phyloP scores from a whole-genome alignment of 1,140 invertebrate genomes.

The Drosophila leontia region DNA sequence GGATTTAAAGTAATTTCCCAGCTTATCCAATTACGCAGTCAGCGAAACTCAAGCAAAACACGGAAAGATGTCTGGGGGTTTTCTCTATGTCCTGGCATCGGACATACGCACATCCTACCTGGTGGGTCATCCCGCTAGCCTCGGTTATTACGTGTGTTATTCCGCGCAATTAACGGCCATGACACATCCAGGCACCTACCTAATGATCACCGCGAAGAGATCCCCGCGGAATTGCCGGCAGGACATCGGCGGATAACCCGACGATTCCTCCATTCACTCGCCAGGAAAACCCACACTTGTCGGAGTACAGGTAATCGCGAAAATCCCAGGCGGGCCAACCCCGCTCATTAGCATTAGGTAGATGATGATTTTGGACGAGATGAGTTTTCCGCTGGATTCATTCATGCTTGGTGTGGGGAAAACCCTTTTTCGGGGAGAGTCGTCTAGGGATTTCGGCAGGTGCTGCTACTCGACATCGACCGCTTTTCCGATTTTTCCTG shows the following conservation, averaged over 20 bases:
- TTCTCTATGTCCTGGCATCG: slow-evolving; percentile 14
- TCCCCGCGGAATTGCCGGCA: slow-evolving; percentile 61
- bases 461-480: slow-evolving; percentile 31
- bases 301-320: slow-evolving; percentile 57
- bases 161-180: slow-evolving; percentile 67
- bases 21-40: slow-evolving; percentile 84
- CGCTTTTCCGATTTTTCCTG: slow-evolving; percentile 13
- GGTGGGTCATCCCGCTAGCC: slow-evolving; percentile 55
- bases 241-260: slow-evolving; percentile 58
- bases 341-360: slow-evolving; percentile 76
- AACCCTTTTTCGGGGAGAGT: slow-evolving; percentile 50
- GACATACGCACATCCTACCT: slow-evolving; percentile 43
- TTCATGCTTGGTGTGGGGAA: slow-evolving; percentile 50
- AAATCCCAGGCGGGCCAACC: slow-evolving; percentile 39
- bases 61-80: slow-evolving; percentile 47
- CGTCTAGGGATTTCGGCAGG: slow-evolving; percentile 62
- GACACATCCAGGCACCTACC: slow-evolving; percentile 51
- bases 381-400: slow-evolving; percentile 62
- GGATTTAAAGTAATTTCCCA: slow-evolving; percentile 81
- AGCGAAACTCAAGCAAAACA: slow-evolving; percentile 78
- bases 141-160: slow-evolving; percentile 83
- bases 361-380: slow-evolving; percentile 22
- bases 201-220: slow-evolving; percentile 59
- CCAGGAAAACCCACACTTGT: slow-evolving; percentile 67
- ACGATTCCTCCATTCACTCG: slow-evolving; percentile 65